Evolutionary conservation across 2,113 vertebrate species (phyloP).

Genomic region (Cryptotis parvus): DNA sequence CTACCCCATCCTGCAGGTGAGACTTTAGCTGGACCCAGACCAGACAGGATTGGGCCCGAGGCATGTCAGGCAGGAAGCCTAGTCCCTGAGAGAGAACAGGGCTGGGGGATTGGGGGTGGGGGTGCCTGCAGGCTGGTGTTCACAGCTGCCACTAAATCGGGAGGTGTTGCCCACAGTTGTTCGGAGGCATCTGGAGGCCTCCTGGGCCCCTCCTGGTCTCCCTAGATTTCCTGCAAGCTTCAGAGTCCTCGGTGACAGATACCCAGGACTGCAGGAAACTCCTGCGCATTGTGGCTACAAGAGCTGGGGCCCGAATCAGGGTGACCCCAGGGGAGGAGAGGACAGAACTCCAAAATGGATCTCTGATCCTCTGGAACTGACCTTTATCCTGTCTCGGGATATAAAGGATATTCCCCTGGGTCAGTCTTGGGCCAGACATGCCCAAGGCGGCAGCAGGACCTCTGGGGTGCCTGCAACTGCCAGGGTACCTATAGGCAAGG

Average conservation of each 20-base stretch:
- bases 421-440: not conserved
- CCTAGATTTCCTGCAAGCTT: constrained; percentile 47
- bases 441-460: not conserved
- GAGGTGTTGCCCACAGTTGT: constrained; percentile 74
- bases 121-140: constrained; percentile 65
- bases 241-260: not conserved
- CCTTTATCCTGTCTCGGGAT: not conserved
- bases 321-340: not conserved
- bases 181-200: constrained; percentile 60
- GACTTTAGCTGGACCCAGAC: not conserved
- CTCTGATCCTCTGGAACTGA: not conserved
- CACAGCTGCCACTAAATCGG: constrained; percentile 80
- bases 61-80: constrained; percentile 16
- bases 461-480: not conserved
- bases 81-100: constrained; percentile 18
- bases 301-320: not conserved
- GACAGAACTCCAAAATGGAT: not conserved
- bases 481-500: not conserved
- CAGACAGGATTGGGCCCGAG: not conserved
- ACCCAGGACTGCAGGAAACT: not conserved
- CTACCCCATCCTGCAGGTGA: not conserved
- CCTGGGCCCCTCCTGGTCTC: constrained; percentile 44
- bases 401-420: not conserved
- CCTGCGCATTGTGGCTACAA: not conserved
- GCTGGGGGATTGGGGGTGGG: not conserved